These are phyloP conservation scores for Ictalurus punctatus DNA, from an alignment of 2,113 vertebrate genomes.

Conservation along the genomic window DNA sequence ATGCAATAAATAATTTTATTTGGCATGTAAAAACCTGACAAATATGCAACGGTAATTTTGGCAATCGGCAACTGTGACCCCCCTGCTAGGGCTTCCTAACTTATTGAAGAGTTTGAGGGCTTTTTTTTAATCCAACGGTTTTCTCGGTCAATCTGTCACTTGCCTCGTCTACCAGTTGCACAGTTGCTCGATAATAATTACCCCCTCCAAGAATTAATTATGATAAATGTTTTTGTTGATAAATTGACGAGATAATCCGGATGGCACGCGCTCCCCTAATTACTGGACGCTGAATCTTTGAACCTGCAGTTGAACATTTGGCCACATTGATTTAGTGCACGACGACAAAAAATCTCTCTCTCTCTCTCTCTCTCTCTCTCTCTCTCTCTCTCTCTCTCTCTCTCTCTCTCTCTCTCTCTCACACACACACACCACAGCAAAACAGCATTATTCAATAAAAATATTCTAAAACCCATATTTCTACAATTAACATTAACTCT, in stretches of 20 bases:
- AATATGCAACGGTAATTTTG: not conserved
- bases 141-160: conserved; percentile 88
- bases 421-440: conserved; percentile 7
- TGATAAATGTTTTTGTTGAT: conserved; percentile 93
- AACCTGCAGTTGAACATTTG: conserved; percentile 63
- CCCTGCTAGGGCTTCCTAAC: conserved; percentile 62
- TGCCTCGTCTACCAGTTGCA: conserved; percentile 81
- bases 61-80: not conserved
- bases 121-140: conserved; percentile 82
- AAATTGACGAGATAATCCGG: conserved; percentile 91
- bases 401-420: conserved; percentile 1
- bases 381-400: conserved; percentile 35
- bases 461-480: not conserved
- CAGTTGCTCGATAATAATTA: conserved; percentile 90
- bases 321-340: conserved; percentile 79
- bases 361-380: conserved; percentile 40
- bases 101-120: conserved; percentile 58
- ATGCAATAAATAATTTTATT: not conserved
- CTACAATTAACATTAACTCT: not conserved
- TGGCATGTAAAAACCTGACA: not conserved
- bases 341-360: conserved; percentile 66
- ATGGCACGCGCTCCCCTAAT: conserved; percentile 84
- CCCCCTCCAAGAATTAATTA: conserved; percentile 88
- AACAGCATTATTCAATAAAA: not conserved
- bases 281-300: conserved; percentile 74